Evolutionary conservation across 1,140 invertebrate genomes (phyloP).

Genomic region (Eumaeus atala): DNA sequence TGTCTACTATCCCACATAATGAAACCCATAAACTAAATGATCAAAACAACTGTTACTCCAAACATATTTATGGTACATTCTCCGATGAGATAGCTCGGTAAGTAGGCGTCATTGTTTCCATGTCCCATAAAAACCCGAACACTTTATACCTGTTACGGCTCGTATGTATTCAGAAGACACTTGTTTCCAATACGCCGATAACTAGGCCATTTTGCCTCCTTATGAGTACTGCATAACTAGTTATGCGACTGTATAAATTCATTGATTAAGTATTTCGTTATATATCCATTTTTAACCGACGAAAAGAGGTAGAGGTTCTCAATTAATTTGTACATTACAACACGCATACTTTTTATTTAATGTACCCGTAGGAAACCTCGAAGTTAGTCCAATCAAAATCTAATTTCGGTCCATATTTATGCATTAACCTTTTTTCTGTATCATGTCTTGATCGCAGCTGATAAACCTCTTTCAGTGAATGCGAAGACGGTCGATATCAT

Average conservation of each 20-base stretch:
- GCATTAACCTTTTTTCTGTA: too few species aligned
- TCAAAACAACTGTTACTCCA: neutral
- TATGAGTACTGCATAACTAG: neutral
- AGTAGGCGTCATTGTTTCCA: conserved; percentile 4
- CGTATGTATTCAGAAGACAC: conserved; percentile 1
- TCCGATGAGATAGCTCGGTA: neutral
- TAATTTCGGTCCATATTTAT: too few species aligned
- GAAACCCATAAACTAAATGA: neutral
- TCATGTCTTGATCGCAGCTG: too few species aligned
- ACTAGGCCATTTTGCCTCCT: neutral
- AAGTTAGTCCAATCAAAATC: too few species aligned
- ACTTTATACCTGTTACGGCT: neutral
- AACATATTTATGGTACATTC: neutral
- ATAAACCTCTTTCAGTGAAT: too few species aligned
- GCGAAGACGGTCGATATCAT: too few species aligned
- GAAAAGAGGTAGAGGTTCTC: too few species aligned
- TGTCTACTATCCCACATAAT: neutral
- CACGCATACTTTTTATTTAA: too few species aligned
- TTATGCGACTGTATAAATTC: neutral
- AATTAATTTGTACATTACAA: too few species aligned
- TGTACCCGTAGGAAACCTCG: too few species aligned
- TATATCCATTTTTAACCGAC: too few species aligned
- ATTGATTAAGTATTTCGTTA: too few species aligned
- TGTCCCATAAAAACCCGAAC: neutral
- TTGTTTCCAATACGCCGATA: conserved; percentile 4